Evolutionary conservation across 2,797 vertebrate genomes (phyloP).

Genomic region (Vipera latastei): DNA sequence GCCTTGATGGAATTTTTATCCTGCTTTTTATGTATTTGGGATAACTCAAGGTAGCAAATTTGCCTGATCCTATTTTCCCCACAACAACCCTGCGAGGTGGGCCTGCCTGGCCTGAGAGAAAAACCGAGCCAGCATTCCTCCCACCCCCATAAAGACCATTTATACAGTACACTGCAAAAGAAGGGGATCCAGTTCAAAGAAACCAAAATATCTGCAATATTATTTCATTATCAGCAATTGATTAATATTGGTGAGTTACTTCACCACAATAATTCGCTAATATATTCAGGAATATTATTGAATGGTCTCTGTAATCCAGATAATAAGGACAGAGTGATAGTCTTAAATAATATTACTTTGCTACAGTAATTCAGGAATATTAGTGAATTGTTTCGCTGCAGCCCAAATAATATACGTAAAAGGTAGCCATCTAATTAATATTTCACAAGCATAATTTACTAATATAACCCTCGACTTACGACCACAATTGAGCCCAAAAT

Average conservation of each 20-base stretch:
- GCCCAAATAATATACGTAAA: not conserved
- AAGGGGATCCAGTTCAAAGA: not conserved
- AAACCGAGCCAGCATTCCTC: too few relatives aligned
- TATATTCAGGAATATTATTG: not conserved
- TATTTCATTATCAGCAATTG: not conserved
- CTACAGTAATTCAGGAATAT: too few relatives aligned
- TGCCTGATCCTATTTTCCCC: not conserved
- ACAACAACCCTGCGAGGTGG: not conserved
- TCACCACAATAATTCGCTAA: not conserved
- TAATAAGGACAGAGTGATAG: not conserved
- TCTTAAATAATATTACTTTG: not conserved
- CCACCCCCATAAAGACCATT: not conserved
- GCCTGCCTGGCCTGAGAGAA: not conserved
- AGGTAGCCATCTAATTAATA: too few relatives aligned
- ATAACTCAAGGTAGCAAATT: not conserved
- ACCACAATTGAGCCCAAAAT: not conserved
- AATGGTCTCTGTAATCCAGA: not conserved
- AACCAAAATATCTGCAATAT: not conserved
- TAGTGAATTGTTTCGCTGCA: not conserved
- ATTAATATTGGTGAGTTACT: not conserved
- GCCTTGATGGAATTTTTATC: not conserved
- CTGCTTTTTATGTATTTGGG: not conserved
- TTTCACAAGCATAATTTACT: too few relatives aligned
- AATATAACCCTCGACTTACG: fast-evolving
- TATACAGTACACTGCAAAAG: not conserved